Conservation (phyloP, 2,113 vertebrate genomes). For the Azemiops feae region DNA sequence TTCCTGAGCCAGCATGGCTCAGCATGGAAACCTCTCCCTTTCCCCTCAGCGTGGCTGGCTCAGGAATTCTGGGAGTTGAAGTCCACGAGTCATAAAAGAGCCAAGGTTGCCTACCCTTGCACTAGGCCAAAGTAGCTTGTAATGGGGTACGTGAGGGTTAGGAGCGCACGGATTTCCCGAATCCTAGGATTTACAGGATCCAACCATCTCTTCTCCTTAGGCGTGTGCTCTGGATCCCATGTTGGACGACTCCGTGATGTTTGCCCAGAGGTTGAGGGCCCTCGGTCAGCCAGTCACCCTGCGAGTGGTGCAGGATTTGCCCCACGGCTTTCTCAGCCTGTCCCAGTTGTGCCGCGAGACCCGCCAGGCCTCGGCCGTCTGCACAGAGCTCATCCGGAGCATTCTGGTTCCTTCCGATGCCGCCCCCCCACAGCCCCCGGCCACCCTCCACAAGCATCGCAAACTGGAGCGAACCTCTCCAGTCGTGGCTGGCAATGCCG, state of each 20-base stretch:
- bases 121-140: too few relatives aligned
- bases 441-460: conserved; percentile 68
- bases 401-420: conserved; percentile 59
- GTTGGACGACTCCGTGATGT: conserved; percentile 91
- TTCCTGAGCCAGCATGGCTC: too few relatives aligned
- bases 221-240: conserved; percentile 90
- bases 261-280: conserved; percentile 80
- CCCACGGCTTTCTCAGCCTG: conserved; percentile 90
- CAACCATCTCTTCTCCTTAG: conserved; percentile 54
- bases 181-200: background rate
- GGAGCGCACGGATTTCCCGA: background rate
- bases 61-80: too few relatives aligned
- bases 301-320: conserved; percentile 85
- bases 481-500: background rate
- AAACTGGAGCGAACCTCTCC: conserved; percentile 71
- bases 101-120: too few relatives aligned
- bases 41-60: too few relatives aligned
- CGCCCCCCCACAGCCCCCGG: conserved; percentile 5
- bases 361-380: conserved; percentile 75
- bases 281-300: conserved; percentile 79
- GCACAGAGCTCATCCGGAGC: conserved; percentile 77
- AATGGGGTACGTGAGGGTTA: background rate
- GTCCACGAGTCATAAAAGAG: too few relatives aligned
- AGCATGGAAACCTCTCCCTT: too few relatives aligned
- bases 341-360: conserved; percentile 83